phyloP scores from a whole-genome alignment of 2,797 vertebrate species.

The Tragelaphus oryx region DNA sequence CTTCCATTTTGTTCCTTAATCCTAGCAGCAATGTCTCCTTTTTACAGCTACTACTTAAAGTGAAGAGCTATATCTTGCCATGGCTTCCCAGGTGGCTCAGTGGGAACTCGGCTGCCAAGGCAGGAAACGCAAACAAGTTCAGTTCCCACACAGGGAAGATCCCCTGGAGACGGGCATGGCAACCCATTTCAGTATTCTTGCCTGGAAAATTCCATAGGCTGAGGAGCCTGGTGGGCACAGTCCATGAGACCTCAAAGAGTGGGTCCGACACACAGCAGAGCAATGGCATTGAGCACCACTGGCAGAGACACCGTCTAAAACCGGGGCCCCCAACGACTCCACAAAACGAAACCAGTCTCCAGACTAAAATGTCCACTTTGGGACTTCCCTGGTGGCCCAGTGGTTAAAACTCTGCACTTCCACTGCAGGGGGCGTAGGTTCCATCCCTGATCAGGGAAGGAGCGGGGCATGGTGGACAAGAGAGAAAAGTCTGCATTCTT shows the following conservation, averaged over 20 bases:
- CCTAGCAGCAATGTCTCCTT: neutral
- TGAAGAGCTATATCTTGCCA: neutral
- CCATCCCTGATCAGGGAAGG: neutral
- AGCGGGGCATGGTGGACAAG: fast-evolving
- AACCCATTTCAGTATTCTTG: neutral
- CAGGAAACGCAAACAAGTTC: neutral
- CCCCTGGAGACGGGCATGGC: neutral
- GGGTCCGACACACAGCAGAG: neutral
- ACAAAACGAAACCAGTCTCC: neutral
- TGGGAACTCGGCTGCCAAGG: neutral
- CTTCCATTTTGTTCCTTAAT: neutral
- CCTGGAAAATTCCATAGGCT: neutral
- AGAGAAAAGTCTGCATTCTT: neutral
- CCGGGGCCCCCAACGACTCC: neutral
- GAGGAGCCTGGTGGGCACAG: neutral
- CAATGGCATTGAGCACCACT: neutral
- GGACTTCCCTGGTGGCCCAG: neutral
- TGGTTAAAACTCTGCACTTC: neutral
- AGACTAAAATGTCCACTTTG: neutral
- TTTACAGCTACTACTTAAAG: neutral
- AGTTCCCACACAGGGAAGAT: neutral
- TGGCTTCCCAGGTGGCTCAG: neutral
- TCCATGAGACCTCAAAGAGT: neutral
- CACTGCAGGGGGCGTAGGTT: neutral
- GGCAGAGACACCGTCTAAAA: neutral